Percentiles rank a stretch among this genome's conserved stretches.
These are phyloP conservation scores for Fregata magnificens DNA, from an alignment of 2,113 vertebrate species.

Conservation along the genomic window DNA sequence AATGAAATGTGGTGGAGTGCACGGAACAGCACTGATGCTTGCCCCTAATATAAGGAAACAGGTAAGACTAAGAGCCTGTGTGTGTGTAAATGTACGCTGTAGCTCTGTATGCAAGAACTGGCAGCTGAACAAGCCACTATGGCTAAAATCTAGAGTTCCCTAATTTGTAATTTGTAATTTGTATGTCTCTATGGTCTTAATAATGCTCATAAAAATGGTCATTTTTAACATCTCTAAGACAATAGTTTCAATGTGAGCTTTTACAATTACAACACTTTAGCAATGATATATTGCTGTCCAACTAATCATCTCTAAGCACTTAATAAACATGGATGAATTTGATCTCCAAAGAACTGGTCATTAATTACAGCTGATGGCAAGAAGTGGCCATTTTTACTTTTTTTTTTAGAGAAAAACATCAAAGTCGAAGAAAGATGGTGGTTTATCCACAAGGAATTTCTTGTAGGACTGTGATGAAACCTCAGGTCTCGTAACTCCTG, in stretches of 20 bases:
- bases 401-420: not conserved
- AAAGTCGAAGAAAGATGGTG: not conserved
- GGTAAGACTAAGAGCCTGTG: not conserved
- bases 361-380: constrained; percentile 9
- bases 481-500: not conserved
- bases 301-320: not conserved
- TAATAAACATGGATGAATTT: not conserved
- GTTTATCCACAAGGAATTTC: constrained; percentile 14
- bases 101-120: not conserved
- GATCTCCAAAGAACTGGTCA: not conserved
- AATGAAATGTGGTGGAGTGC: not conserved
- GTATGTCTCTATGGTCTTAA: not conserved
- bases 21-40: not conserved
- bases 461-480: not conserved
- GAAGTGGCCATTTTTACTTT: not conserved
- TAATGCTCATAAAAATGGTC: not conserved
- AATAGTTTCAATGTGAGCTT: not conserved
- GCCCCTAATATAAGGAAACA: not conserved
- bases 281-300: not conserved
- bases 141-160: not conserved
- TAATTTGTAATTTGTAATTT: not conserved
- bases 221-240: not conserved
- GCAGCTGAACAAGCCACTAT: not conserved
- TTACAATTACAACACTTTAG: not conserved
- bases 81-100: not conserved